Evolutionary conservation across 2,113 vertebrate species (phyloP).

Genomic region (Apaloderma vittatum): DNA sequence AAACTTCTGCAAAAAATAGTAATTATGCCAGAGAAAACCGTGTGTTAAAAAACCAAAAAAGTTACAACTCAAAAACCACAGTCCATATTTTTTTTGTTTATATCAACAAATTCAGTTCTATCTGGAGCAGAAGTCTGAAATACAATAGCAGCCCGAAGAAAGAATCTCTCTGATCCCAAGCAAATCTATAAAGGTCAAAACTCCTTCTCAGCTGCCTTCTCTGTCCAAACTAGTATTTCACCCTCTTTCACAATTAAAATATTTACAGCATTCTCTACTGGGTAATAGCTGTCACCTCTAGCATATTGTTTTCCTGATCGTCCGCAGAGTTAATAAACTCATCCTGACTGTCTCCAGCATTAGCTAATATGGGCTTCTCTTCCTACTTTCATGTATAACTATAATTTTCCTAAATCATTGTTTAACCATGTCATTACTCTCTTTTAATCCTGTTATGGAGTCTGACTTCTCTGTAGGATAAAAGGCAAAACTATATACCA

Average conservation of each 20-base stretch:
- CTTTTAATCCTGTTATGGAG: background rate
- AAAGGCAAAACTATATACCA: background rate
- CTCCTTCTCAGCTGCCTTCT: background rate
- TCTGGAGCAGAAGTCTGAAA: background rate
- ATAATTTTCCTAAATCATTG: background rate
- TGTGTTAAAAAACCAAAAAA: background rate
- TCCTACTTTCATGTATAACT: background rate
- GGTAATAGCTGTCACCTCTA: background rate
- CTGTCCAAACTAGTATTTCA: background rate
- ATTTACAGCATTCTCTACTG: background rate
- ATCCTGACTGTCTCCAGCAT: background rate
- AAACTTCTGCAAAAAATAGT: background rate
- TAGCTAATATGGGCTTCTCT: background rate
- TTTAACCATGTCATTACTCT: background rate
- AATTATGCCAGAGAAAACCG: background rate
- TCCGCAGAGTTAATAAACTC: background rate
- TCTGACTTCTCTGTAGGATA: background rate
- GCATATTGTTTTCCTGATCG: background rate
- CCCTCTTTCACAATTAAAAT: background rate
- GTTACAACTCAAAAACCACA: rapidly evolving
- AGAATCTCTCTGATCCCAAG: background rate
- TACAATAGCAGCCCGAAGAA: background rate
- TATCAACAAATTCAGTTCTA: background rate
- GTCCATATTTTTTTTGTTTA: background rate
- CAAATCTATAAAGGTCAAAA: background rate